Evolutionary conservation across 2,113 vertebrate species (phyloP), one percentile per base, ranked within the genome.

Genomic region (Dunckerocampus dactyliophorus): DNA sequence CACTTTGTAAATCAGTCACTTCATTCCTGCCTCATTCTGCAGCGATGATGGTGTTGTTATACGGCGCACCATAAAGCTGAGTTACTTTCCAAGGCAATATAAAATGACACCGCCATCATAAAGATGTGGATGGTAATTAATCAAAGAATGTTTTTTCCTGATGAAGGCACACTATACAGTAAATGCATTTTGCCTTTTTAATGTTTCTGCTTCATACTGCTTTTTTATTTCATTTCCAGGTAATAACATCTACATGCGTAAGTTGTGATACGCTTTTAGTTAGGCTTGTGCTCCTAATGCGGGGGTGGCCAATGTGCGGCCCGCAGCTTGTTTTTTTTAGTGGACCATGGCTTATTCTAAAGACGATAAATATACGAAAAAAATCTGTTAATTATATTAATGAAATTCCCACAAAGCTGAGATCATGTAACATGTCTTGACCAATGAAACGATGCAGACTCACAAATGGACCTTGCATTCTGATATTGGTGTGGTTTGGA

Each of bases 11-110:
- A 59, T 71, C 47, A 62, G 13, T 43, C 14, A 21, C 13, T 19
- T 47, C 63, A 59, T 77, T 74, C 61, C 31, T 37, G 45, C 28
- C 62, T 65, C 47, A 79, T 71, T 76, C 28, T 52, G 55, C 71
- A 62, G 48, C 19, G 14, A 21, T 45, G 37, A 61, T 60, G 56
- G 48, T 21, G 48, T 59, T 68, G 58, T 56, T 51, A 59, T 3
- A 22, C 50, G 53, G 56, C 46, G 61, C 72, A 48, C 39, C 48
- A 53, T 65, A 45, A 69, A 68, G 49, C 70, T 62, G 61, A 66
- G 72, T 73, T 58, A 22, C 8, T 56, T 54, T 53, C 48, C 48
- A 37, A 56, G 39, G 54, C n/a, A 21, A 56, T 42, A 43, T 56
- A 43, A 42, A 56, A 56, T 56, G 42, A 39, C 34, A 16, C 11